Evolutionary conservation across 2,797 vertebrate genomes (phyloP).

Genomic region (Pseudomugil gertrudae): DNA sequence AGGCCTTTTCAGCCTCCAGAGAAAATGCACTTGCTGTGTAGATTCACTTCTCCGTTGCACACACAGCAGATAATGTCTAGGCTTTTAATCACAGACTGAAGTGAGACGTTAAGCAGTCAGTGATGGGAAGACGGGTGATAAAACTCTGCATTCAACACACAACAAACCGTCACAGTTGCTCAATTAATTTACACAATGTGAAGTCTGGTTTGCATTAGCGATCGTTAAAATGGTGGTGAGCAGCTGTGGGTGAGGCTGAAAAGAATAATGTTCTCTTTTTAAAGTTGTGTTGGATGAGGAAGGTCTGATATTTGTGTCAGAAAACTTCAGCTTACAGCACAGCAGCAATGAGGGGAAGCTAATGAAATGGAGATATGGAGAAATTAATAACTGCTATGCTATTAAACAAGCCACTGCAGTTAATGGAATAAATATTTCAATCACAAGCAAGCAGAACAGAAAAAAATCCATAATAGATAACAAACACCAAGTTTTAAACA

Average conservation of each 20-base stretch:
- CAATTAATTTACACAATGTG: conserved; percentile 55
- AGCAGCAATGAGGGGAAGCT: conserved; percentile 26
- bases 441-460: neutral
- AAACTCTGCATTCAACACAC: conserved; percentile 40
- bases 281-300: conserved; percentile 44
- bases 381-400: conserved; percentile 33
- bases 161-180: conserved; percentile 43
- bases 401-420: neutral
- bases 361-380: conserved; percentile 37
- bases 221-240: conserved; percentile 34
- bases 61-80: conserved; percentile 37
- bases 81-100: conserved; percentile 53
- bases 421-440: conserved; percentile 7
- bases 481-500: neutral
- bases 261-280: conserved; percentile 25
- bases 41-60: conserved; percentile 15
- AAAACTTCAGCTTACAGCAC: conserved; percentile 37
- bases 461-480: neutral
- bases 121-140: conserved; percentile 35
- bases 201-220: conserved; percentile 43
- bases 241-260: conserved; percentile 29
- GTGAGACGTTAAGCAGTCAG: conserved; percentile 43
- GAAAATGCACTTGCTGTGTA: neutral
- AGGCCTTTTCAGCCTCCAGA: conserved; percentile 6
- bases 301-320: conserved; percentile 39